Evolutionary conservation across 1,140 invertebrate genomes (phyloP), one percentile per base, ranked within the genome.

Genomic region (Pseudomyrmex gracilis): DNA sequence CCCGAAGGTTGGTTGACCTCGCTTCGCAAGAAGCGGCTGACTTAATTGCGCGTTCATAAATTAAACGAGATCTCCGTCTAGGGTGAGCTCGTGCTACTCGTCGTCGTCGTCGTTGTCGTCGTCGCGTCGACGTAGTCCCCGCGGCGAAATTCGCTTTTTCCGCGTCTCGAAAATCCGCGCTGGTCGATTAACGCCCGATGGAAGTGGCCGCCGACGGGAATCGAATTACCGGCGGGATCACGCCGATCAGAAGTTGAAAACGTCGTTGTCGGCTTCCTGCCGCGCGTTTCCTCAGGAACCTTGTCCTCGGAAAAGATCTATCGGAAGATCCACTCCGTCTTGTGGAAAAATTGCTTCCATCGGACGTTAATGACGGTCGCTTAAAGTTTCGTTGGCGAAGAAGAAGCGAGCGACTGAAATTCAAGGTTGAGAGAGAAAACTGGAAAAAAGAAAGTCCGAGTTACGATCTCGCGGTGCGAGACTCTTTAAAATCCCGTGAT

Each of bases 11-110:
- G 58, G 76, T 70, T 70, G 76, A 80, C 76, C 76, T 51, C 43
- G 9, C 58, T 10, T 60, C 76, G 60, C 82, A 80, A 61, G 66
- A 74, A 82, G 55, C 53, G 74, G 51, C 20, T 45, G 67, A 77
- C 60, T 88, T 88, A 88, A 88, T 87, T 85, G 74, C 83, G 60
- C 77, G 76, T 58, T 85, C 83, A 74, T 66, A 82, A 77, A 87
- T 77, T 73, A 55, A 60, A 86, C 53, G 60, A 64, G 34, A 74
- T 60, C 78, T 24, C 17, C 47, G 24, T 51, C 57, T 55, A 82
- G 68, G 20, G 78, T 60, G 15, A 17, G 2, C 47, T 12, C 34
- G 53, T 55, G 43, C 20, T 17, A n/a, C 24, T 20, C 20, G 51
- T 57, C 22, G 20, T 20, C 12, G 17, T 20, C 17, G 51, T 57